Conservation (phyloP, 2,888 invertebrate species). For the Stenoptilia bipunctidactyla region DNA sequence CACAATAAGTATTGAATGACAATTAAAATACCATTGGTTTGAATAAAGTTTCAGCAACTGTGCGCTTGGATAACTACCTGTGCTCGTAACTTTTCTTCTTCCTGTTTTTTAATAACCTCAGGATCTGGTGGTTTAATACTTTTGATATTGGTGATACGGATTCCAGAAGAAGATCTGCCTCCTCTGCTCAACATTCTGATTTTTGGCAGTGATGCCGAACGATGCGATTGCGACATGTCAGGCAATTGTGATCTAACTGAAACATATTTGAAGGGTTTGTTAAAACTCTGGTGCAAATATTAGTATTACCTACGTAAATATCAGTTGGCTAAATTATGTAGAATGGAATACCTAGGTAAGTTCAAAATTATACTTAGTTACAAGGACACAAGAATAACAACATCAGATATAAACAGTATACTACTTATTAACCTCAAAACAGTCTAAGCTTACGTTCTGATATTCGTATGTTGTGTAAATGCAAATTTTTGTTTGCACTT, state of each 20-base stretch:
- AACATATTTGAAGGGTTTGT: no score
- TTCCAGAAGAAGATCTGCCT: slow-evolving; percentile 24
- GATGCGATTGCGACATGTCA: not conserved
- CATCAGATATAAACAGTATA: no score
- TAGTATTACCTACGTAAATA: no score
- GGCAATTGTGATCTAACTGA: slow-evolving; percentile 28
- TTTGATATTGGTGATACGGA: slow-evolving; percentile 53
- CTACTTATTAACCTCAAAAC: no score
- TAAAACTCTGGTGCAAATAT: no score
- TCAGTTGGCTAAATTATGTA: no score
- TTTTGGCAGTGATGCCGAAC: slow-evolving; percentile 26
- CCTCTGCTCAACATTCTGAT: slow-evolving; percentile 46
- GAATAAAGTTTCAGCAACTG: no score
- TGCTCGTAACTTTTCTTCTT: slow-evolving; percentile 44
- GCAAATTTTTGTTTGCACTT: slow-evolving; percentile 39
- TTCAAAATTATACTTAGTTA: no score
- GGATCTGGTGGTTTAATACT: slow-evolving; percentile 49
- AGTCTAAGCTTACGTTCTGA: not conserved
- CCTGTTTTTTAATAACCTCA: slow-evolving; percentile 36
- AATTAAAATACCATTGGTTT: no score
- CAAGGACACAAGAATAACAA: no score
- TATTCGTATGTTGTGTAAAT: slow-evolving; percentile 39
- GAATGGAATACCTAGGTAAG: no score
- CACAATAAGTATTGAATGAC: no score
- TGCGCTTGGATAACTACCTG: slow-evolving; percentile 42